These are phyloP conservation scores for Salminus brasiliensis DNA, from an alignment of 2,113 vertebrate genomes.

Conservation along the genomic window DNA sequence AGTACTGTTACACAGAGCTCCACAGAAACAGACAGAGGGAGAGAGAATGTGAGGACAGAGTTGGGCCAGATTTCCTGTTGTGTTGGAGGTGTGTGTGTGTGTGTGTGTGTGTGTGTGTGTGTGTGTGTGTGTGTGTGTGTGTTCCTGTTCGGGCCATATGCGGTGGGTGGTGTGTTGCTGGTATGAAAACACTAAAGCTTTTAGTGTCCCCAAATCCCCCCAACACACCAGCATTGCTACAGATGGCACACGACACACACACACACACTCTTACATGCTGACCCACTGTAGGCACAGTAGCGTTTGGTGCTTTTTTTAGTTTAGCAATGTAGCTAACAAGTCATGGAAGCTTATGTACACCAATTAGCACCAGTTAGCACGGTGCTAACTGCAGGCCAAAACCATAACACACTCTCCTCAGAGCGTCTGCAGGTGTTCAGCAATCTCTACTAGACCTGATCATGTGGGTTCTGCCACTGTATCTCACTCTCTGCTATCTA, in stretches of 20 bases:
- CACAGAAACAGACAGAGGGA: no score
- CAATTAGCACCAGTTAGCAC: no score
- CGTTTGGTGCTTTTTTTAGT: no score
- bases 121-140: constrained; percentile 7
- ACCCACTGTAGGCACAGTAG: neutral
- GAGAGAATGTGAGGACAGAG: no score
- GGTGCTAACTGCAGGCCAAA: no score
- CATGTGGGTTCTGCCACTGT: no score
- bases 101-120: constrained; percentile 33
- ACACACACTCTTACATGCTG: neutral
- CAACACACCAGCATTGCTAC: neutral
- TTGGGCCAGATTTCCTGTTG: neutral
- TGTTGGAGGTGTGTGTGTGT: neutral
- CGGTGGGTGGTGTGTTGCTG: neutral
- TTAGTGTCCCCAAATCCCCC: neutral
- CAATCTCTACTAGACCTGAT: no score
- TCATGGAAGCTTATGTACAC: no score
- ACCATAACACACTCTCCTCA: no score
- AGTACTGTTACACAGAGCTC: no score
- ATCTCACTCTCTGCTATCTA: no score
- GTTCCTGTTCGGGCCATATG: neutral
- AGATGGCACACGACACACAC: neutral
- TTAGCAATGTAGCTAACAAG: no score
- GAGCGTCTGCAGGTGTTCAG: neutral
- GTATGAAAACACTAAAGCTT: neutral